Evolutionary conservation across 1,140 invertebrate genomes (phyloP).

Genomic region (Drosophila pallidifrons): DNA sequence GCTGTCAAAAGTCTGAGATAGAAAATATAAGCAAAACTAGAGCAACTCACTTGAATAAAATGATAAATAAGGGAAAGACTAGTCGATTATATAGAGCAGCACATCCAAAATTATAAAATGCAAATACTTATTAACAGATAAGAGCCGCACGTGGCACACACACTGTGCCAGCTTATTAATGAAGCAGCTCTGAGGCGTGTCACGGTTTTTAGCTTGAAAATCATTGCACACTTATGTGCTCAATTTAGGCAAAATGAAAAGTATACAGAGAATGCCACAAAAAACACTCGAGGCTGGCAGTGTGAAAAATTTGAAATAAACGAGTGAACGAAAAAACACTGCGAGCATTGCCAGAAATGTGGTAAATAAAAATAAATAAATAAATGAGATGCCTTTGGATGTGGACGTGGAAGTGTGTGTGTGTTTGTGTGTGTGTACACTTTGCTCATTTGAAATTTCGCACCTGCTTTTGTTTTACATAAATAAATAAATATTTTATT

Average conservation of each 20-base stretch:
- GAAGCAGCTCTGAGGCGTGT: slow-evolving; percentile 18
- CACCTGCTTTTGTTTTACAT: slow-evolving; percentile 57
- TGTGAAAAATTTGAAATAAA: slow-evolving; percentile 31
- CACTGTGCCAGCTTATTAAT: slow-evolving; percentile 53
- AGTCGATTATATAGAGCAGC: too few relatives aligned
- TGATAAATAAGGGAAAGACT: neutral
- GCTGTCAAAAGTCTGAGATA: slow-evolving; percentile 1
- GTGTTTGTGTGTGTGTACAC: neutral
- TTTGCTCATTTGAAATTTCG: slow-evolving; percentile 62
- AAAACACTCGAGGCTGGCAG: neutral
- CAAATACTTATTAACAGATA: slow-evolving; percentile 50
- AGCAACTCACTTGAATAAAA: neutral
- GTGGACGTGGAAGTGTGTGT: neutral
- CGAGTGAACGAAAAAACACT: slow-evolving; percentile 15
- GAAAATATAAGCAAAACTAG: neutral
- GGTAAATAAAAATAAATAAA: slow-evolving; percentile 65
- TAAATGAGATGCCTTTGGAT: slow-evolving; percentile 15
- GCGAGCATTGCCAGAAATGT: slow-evolving; percentile 28
- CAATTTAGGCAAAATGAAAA: slow-evolving; percentile 53
- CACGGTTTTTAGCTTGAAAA: slow-evolving; percentile 42
- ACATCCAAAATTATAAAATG: slow-evolving; percentile 25
- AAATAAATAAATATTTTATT: slow-evolving; percentile 73
- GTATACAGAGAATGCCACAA: slow-evolving; percentile 17
- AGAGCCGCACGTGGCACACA: slow-evolving; percentile 43
- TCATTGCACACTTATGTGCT: slow-evolving; percentile 33